Evolutionary conservation across 2,888 invertebrate genomes (phyloP), one percentile per base, ranked within the genome.

Genomic region (Steinernema scapterisci): DNA sequence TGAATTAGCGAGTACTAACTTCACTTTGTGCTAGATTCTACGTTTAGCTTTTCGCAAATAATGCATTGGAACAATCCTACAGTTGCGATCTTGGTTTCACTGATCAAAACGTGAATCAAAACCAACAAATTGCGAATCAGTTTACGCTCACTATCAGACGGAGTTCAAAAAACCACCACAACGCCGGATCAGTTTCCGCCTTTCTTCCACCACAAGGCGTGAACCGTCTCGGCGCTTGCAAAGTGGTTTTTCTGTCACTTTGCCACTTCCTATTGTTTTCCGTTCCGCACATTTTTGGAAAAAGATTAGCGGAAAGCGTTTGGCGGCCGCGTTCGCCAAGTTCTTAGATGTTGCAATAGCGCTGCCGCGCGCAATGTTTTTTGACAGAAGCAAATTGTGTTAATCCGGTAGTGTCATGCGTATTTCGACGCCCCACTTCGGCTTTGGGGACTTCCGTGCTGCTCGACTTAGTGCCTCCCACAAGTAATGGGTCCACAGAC

Each of bases 251-350:
- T 63, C 31, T 16, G 27, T 13, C 63, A 63, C 63, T 63, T 63
- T 63, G 31, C 31, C 63, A 52, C 52, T 52, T 52, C 31, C 13
- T 31, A 63, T 63, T 63, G 63, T 63, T 11, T 63, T 63, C 63
- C 63, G 63, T 63, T 63, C 27, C 27, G 63, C 63, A 63, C 63
- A 63, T 63, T 63, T 63, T 63, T 27, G 63, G 38, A 38, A 38
- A 63, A 63, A 63, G 63, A 63, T 63, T 63, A 63, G 63, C 63
- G 63, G 63, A 31, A 63, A 27, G 27, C 63, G 63, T 63, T 63
- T 63, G 38, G 9, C 31, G 16, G 31, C 11, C 63, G 63, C 25
- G 27, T 31, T 21, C 63, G 16, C 38, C 7, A 38, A 38, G 5
- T 38, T 27, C 38, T 63, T 63, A 27, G 63, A 63, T 63, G 63